A percentile compares a stretch with the other conserved stretches of the same genome.
phyloP scores from a whole-genome alignment of 1,140 invertebrate genomes.

The Drosophila melanogaster region Release_6_plus_ISO1_MT NT_033779.5:5214501-5215000 shows the following conservation, averaged over 20 bases:
- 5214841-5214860: slow-evolving; percentile 1
- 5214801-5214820: slow-evolving; percentile 80
- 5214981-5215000: slow-evolving; percentile 15
- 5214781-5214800: slow-evolving; percentile 65
- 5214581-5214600: slow-evolving; percentile 79
- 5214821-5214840: slow-evolving; percentile 28
- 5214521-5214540: slow-evolving; percentile 87
- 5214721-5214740: slow-evolving; percentile 56
- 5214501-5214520: slow-evolving; percentile 88
- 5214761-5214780: slow-evolving; percentile 5
- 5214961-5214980: neutral
- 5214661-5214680: slow-evolving; percentile 32
- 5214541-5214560: slow-evolving; percentile 87
- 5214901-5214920: slow-evolving; percentile 35
- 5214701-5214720: slow-evolving; percentile 49
- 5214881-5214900: slow-evolving; percentile 56
- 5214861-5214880: slow-evolving; percentile 31
- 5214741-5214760: slow-evolving; percentile 50
- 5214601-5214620: slow-evolving; percentile 1
- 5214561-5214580: slow-evolving; percentile 86
- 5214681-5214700: slow-evolving; percentile 17
- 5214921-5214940: slow-evolving; percentile 65
- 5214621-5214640: slow-evolving; percentile 9
- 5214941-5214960: slow-evolving; percentile 4
- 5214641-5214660: slow-evolving; percentile 12